Evolutionary conservation across 2,797 vertebrate species (phyloP).

Genomic region (Philypnodon macrostomus): DNA sequence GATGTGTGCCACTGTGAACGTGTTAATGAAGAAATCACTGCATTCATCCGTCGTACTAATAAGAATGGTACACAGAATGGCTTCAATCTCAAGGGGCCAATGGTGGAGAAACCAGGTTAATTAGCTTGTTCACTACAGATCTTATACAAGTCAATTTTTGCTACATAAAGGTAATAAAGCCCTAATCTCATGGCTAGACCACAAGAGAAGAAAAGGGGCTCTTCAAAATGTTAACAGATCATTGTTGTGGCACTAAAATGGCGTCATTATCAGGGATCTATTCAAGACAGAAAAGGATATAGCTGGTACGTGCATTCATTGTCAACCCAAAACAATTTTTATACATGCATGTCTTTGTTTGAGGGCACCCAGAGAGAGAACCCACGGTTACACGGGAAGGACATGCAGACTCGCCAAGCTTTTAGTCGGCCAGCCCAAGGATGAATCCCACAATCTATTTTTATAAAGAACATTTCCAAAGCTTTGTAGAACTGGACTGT

Average conservation of each 20-base stretch:
- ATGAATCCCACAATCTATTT: too few species aligned
- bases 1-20: constrained; percentile 65
- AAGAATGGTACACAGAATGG: constrained; percentile 26
- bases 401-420: too few species aligned
- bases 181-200: constrained; percentile 51
- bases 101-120: constrained; percentile 84
- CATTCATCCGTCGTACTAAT: constrained; percentile 11
- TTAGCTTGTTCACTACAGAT: constrained; percentile 82
- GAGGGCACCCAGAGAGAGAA: too few species aligned
- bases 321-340: too few species aligned
- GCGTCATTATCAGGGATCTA: constrained; percentile 38
- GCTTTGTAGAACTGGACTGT: too few species aligned
- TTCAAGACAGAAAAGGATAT: constrained; percentile 17
- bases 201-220: constrained; percentile 44
- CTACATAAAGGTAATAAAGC: constrained; percentile 61
- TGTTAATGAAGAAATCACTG: constrained; percentile 83
- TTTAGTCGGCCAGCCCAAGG: too few species aligned
- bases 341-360: too few species aligned
- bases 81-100: constrained; percentile 79
- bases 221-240: constrained; percentile 56
- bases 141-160: constrained; percentile 66
- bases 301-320: constrained; percentile 25
- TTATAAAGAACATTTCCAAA: too few species aligned
- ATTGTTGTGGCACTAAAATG: constrained; percentile 43
- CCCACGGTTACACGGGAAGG: too few species aligned